Conservation (phyloP, 2,888 invertebrate genomes). For the Brachypalpus laphriformis region DNA sequence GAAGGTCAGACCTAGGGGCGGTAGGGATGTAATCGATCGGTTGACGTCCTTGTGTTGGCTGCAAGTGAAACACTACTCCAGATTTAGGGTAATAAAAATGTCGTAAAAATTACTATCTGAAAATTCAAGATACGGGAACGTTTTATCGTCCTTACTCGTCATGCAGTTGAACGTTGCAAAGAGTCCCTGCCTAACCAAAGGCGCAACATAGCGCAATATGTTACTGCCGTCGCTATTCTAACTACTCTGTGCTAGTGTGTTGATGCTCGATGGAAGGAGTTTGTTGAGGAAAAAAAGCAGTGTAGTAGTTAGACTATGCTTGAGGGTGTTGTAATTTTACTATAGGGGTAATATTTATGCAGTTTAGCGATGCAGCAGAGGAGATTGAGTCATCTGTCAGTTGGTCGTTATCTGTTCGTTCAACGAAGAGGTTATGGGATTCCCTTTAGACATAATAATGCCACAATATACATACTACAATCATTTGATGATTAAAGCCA, state of each 20-base stretch:
- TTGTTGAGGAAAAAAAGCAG: background rate
- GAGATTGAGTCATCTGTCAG: background rate
- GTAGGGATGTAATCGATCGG: conserved; percentile 1
- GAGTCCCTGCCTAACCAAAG: background rate
- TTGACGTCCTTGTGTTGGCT: background rate
- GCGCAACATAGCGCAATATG: conserved; percentile 41
- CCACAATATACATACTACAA: too few relatives aligned
- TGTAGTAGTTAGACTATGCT: background rate
- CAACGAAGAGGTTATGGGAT: background rate
- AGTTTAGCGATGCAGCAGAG: background rate
- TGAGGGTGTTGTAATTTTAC: background rate
- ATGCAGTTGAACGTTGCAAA: conserved; percentile 33
- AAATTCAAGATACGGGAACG: conserved; percentile 40
- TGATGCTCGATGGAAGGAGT: conserved; percentile 14
- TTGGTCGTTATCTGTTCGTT: background rate
- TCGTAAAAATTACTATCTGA: conserved; percentile 58
- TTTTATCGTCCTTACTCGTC: conserved; percentile 30
- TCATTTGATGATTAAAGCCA: too few relatives aligned
- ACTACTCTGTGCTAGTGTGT: background rate
- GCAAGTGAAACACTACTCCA: conserved; percentile 43
- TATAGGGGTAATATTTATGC: background rate
- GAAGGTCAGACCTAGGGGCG: background rate
- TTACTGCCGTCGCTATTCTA: conserved; percentile 3
- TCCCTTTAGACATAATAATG: background rate
- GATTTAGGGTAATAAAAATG: conserved; percentile 57